Base-by-base conservation (phyloP, 2,888 invertebrate genomes). In the Pandemis cinnamomeana region DNA sequence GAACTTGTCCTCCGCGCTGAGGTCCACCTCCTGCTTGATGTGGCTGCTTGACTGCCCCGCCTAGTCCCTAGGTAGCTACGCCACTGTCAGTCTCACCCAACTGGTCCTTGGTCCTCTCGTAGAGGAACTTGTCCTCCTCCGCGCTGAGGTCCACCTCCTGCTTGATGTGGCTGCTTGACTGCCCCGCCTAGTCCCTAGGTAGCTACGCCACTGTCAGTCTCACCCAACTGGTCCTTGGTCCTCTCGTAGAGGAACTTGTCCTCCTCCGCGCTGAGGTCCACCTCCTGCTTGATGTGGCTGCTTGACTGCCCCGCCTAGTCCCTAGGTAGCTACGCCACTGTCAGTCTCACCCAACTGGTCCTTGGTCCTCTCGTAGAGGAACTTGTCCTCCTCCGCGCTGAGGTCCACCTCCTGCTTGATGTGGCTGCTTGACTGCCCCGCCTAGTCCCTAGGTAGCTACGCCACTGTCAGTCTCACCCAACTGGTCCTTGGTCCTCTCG, bases 321-420 rank as follows among this genome's bases (percentile, higher is more conserved):
- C n/a, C n/a, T n/a, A n/a, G n/a, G n/a, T n/a, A n/a, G n/a, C n/a
- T n/a, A n/a, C n/a, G n/a, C n/a, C n/a, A n/a, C n/a, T n/a, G n/a
- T n/a, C 5, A 42, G 8, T 36, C 69, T 69, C 75, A 90, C 89
- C 90, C 42, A 87, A 75, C 7, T 86, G 87, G 2, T 91, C 91
- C 81, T 92, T 93, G 55, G 79, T 85, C 71, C 89, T 71, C 5
- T 92, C 91, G 68, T 91, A 93, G 55, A 86, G 11, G 71, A 86
- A 91, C 64, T 91, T 91, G 0, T 92, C 92, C 1, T n/a, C n/a
- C n/a, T 93, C 93, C 0, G 79, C 82, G 0, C 81, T 86, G 0
- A 90, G 84, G 66, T 93, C 92, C 1, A 91, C 85, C 55, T 93
- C 93, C 27, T 90, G 91, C 55, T 94, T 94, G 82, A 94, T 93